Conservation (phyloP, 1,140 invertebrate species). For the Drosophila melanica region DNA sequence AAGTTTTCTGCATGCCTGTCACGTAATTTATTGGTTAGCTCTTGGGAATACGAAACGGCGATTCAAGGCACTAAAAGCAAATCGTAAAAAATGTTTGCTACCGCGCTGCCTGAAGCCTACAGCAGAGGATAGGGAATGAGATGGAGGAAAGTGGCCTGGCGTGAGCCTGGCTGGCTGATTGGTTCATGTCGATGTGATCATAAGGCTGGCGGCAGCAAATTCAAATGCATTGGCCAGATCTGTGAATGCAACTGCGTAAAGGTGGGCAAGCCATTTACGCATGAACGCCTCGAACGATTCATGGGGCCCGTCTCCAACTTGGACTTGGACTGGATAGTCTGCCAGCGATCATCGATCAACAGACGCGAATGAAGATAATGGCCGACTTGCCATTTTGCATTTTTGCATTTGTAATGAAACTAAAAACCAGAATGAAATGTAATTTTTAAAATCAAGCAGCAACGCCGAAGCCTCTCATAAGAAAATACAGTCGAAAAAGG, state of each 20-base stretch:
- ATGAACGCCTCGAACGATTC: slow-evolving; percentile 78
- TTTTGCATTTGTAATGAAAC: slow-evolving; percentile 83
- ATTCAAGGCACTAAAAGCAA: slow-evolving; percentile 41
- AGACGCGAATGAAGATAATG: slow-evolving; percentile 61
- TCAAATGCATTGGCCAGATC: slow-evolving; percentile 77
- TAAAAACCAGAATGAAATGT: slow-evolving; percentile 82
- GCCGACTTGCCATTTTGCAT: slow-evolving; percentile 80
- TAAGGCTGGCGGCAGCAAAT: slow-evolving; percentile 77
- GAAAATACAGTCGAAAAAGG: background rate
- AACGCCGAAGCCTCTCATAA: slow-evolving; percentile 9
- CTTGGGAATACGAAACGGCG: slow-evolving; percentile 79
- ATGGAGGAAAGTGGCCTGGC: slow-evolving; percentile 53
- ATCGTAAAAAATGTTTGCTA: slow-evolving; percentile 81
- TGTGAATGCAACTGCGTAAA: slow-evolving; percentile 77
- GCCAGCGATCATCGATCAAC: slow-evolving; percentile 39
- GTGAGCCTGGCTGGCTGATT: slow-evolving; percentile 66
- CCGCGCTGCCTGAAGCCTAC: slow-evolving; percentile 49
- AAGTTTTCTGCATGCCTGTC: slow-evolving; percentile 83
- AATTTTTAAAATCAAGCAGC: slow-evolving; percentile 56
- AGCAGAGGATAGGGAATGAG: background rate
- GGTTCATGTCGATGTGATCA: slow-evolving; percentile 73
- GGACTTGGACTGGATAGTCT: slow-evolving; percentile 33
- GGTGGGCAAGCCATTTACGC: slow-evolving; percentile 64
- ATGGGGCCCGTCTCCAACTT: slow-evolving; percentile 33
- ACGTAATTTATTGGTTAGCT: slow-evolving; percentile 84